Base-by-base conservation (phyloP, 2,888 invertebrate genomes). In the Drosophila atroscutellata region DNA sequence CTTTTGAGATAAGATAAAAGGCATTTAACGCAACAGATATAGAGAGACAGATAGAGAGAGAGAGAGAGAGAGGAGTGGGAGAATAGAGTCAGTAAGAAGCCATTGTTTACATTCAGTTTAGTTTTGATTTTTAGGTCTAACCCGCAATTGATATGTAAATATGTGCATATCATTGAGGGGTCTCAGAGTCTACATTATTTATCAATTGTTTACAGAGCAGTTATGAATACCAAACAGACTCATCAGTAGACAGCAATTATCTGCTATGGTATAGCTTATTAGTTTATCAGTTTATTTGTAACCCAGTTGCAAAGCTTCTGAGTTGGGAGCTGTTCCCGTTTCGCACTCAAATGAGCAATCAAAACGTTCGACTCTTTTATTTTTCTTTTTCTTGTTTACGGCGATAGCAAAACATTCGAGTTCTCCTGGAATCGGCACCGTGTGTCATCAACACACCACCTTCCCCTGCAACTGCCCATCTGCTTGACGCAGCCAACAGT, bases 381-480 rank as follows among this genome's bases (percentile, higher is more conserved):
- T 11, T n/a, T 6, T 11, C 0, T 42, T 13, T 20, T 20, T 20
- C 3, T 34, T 20, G 28, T 2, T 30, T 30, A 45, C 9, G 8
- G 37, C 59, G 57, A 58, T 64, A 79, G 47, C 64, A 59, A 67
- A 49, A 52, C 60, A n/a, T 30, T 47, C 47, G 52, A 63, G 42
- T 75, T 80, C 58, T 80, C 30, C 76, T 49, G 42, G 52, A 76
- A 47, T 57, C 11, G 36, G 4, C 39, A 34, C 42, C 45, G 62
- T 77, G 77, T 80, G 77, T 77, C 77, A 80, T 80, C 71, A 24
- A 24, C 42, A 28, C 47, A 62, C 20, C 20, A 26, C 20, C 28
- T 30, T 3, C 24, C 63, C n/a, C 15, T 9, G 13, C 32, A 6
- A 11, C 34, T 18, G 36, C 6, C 20, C 8, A n/a, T 26, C 15